phyloP scores from a whole-genome alignment of 1,140 invertebrate genomes.

The Cotesia glomerata region DNA sequence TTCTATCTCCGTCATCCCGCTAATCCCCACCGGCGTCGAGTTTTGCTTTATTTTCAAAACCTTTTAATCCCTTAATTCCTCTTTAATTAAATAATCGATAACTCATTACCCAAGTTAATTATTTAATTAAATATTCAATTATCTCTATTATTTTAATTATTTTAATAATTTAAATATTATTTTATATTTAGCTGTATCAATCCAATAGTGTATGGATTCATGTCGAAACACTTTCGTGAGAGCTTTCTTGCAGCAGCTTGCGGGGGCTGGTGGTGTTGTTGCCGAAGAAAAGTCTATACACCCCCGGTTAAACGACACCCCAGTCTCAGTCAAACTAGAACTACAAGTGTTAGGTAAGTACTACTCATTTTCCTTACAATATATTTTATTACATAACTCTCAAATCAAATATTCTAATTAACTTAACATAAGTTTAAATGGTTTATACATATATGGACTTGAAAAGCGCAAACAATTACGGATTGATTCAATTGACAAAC shows the following conservation, averaged over 20 bases:
- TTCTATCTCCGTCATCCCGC: background rate
- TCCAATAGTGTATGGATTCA: constrained; percentile 81
- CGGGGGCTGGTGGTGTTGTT: constrained; percentile 53
- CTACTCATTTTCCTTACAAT: too few relatives aligned
- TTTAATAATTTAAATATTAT: background rate
- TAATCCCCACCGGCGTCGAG: background rate
- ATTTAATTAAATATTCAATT: background rate
- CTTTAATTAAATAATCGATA: background rate
- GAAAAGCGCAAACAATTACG: too few relatives aligned
- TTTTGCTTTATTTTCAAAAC: background rate
- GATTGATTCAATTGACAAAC: too few relatives aligned
- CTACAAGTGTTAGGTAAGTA: constrained; percentile 54
- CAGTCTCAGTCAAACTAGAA: constrained; percentile 57
- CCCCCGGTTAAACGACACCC: constrained; percentile 52
- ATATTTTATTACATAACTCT: constrained; percentile 9
- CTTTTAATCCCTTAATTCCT: background rate
- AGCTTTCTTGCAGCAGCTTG: constrained; percentile 63
- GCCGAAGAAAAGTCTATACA: constrained; percentile 42
- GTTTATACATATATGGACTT: too few relatives aligned
- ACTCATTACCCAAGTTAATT: background rate
- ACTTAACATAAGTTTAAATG: too few relatives aligned
- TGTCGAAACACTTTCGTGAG: constrained; percentile 79
- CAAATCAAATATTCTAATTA: too few relatives aligned
- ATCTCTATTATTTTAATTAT: background rate
- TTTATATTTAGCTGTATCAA: constrained; percentile 71